A percentile compares a stretch with the other conserved stretches of the same genome.
These are phyloP conservation scores for Hippocampus comes DNA, from an alignment of 2,113 vertebrate genomes.

Conservation along the genomic window DNA sequence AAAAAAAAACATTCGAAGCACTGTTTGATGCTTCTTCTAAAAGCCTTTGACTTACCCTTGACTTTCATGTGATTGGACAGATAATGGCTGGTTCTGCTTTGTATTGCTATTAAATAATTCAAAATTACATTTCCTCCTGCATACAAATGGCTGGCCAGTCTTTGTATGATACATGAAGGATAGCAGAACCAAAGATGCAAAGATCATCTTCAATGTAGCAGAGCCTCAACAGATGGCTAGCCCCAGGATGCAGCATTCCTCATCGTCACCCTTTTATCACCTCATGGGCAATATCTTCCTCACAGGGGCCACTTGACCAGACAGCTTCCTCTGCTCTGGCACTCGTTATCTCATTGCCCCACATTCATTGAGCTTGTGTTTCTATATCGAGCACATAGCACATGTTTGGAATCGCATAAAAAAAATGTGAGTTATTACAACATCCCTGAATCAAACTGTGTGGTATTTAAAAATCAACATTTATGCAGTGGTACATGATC, in stretches of 20 bases:
- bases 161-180: slow-evolving; percentile 5
- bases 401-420: not conserved
- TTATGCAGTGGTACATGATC: not conserved
- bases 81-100: slow-evolving; percentile 13
- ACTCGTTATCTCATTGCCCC: slow-evolving; percentile 26
- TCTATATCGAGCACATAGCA: not conserved
- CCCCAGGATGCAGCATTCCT: slow-evolving; percentile 37
- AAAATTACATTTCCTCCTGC: not conserved
- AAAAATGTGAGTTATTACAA: not conserved
- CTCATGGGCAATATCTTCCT: slow-evolving; percentile 53
- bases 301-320: slow-evolving; percentile 31
- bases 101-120: slow-evolving; percentile 3
- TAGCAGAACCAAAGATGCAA: slow-evolving; percentile 32
- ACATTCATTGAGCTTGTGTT: not conserved
- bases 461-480: too few species aligned
- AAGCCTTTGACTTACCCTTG: slow-evolving; percentile 6
- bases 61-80: slow-evolving; percentile 21
- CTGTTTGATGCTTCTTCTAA: slow-evolving; percentile 17
- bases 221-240: slow-evolving; percentile 46
- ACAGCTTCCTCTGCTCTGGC: slow-evolving; percentile 36
- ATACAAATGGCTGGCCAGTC: not conserved
- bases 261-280: slow-evolving; percentile 60
- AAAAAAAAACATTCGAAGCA: slow-evolving; percentile 2
- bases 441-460: not conserved
- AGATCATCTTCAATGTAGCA: slow-evolving; percentile 21